Conservation (phyloP, 2,888 invertebrate species). For the Heliconius ethilla region DNA sequence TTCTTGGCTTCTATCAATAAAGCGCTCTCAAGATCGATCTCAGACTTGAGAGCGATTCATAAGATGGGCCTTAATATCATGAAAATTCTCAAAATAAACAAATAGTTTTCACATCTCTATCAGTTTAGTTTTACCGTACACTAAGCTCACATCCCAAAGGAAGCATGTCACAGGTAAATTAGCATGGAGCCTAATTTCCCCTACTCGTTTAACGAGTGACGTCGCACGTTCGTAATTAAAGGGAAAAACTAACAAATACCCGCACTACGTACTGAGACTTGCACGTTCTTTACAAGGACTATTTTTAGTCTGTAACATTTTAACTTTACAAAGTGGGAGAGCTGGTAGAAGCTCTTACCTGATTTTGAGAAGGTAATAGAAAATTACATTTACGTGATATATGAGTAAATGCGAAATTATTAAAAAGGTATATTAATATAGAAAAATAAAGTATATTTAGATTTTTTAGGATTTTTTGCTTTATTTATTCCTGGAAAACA, state of each 20-base stretch:
- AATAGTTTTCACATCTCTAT: neutral
- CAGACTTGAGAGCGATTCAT: no score
- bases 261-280: neutral
- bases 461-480: no score
- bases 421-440: neutral
- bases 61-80: neutral
- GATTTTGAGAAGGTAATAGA: neutral
- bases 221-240: conserved; percentile 33
- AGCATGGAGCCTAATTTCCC: conserved; percentile 28
- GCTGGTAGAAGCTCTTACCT: neutral
- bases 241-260: conserved; percentile 15
- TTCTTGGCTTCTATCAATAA: no score
- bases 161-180: conserved; percentile 21
- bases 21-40: no score
- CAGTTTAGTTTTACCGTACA: conserved; percentile 9
- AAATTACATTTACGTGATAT: neutral
- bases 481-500: neutral
- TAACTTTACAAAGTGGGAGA: neutral
- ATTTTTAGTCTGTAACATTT: conserved; percentile 13
- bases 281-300: neutral
- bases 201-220: conserved; percentile 10
- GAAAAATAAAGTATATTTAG: no score
- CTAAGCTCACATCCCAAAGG: conserved; percentile 3
- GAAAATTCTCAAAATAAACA: neutral
- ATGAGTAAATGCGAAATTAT: neutral